Percentiles rank a stretch among this genome's conserved stretches.
These are phyloP conservation scores for Diaprepes abbreviatus DNA, from an alignment of 2,888 invertebrate genomes.

Conservation along the genomic window DNA sequence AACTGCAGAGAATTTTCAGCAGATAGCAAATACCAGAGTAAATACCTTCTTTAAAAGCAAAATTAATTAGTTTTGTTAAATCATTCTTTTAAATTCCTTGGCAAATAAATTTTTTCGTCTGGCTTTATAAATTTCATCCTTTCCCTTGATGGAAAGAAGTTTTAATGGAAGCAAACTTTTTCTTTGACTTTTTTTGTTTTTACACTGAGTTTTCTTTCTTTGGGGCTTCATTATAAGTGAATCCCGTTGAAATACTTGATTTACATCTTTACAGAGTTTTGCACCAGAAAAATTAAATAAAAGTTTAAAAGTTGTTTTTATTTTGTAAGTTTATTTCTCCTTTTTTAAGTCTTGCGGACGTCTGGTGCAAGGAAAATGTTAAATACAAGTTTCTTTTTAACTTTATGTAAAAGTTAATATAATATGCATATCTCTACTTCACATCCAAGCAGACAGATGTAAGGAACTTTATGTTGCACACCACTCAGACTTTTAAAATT, in stretches of 20 bases:
- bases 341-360: not conserved
- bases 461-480: slow-evolving; percentile 37
- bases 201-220: slow-evolving; percentile 29
- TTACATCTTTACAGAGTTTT: slow-evolving; percentile 24
- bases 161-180: slow-evolving; percentile 45
- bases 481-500: slow-evolving; percentile 34
- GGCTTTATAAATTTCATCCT: slow-evolving; percentile 35
- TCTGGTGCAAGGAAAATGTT: not conserved
- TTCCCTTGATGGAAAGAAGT: slow-evolving; percentile 31
- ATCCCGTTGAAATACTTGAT: slow-evolving; percentile 28
- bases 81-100: slow-evolving; percentile 33
- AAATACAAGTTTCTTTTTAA: not conserved
- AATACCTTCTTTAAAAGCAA: slow-evolving; percentile 30
- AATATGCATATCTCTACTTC: slow-evolving; percentile 35
- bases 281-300: slow-evolving; percentile 22
- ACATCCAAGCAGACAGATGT: slow-evolving; percentile 37
- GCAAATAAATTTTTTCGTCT: slow-evolving; percentile 40
- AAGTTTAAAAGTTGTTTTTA: not conserved
- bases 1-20: slow-evolving; percentile 2
- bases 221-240: slow-evolving; percentile 31
- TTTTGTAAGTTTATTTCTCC: not conserved
- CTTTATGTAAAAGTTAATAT: slow-evolving; percentile 17
- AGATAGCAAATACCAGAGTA: slow-evolving; percentile 30
- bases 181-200: slow-evolving; percentile 28
- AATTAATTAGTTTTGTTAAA: slow-evolving; percentile 36